These are phyloP conservation scores for Bombus breviceps DNA, from an alignment of 1,140 invertebrate species.

Conservation along the genomic window DNA sequence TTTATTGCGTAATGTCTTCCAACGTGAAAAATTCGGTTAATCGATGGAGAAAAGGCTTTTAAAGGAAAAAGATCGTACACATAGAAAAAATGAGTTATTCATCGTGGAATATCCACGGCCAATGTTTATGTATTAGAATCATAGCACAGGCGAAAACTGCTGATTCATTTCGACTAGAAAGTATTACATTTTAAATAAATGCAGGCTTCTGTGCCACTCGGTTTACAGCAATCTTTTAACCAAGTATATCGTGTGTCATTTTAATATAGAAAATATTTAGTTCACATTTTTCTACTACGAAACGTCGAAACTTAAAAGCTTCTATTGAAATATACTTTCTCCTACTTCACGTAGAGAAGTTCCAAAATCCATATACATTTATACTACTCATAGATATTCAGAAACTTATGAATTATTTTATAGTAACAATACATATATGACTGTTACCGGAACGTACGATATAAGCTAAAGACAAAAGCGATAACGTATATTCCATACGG, in stretches of 20 bases:
- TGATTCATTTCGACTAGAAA: neutral
- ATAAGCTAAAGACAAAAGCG: no score
- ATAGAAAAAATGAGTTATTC: no score
- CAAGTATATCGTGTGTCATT: no score
- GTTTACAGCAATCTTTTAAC: neutral
- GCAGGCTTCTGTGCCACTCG: no score
- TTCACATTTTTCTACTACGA: no score
- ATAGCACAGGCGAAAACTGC: neutral
- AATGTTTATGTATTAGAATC: neutral
- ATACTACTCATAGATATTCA: neutral
- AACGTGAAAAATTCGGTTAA: constrained; percentile 22
- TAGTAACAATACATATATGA: no score
- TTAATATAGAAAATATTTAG: no score
- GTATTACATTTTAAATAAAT: neutral
- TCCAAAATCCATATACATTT: neutral
- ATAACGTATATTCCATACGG: no score
- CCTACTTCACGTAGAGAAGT: neutral
- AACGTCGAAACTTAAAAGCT: no score
- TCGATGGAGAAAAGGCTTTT: neutral
- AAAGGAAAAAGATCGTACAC: neutral
- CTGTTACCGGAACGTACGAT: no score
- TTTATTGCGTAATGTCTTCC: neutral
- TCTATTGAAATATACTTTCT: no score
- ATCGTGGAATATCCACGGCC: no score
- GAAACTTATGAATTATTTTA: neutral